A percentile compares a stretch with the other conserved stretches of the same genome.
Conservation (phyloP, 2,888 invertebrate species). For the Lingula anatina region DNA sequence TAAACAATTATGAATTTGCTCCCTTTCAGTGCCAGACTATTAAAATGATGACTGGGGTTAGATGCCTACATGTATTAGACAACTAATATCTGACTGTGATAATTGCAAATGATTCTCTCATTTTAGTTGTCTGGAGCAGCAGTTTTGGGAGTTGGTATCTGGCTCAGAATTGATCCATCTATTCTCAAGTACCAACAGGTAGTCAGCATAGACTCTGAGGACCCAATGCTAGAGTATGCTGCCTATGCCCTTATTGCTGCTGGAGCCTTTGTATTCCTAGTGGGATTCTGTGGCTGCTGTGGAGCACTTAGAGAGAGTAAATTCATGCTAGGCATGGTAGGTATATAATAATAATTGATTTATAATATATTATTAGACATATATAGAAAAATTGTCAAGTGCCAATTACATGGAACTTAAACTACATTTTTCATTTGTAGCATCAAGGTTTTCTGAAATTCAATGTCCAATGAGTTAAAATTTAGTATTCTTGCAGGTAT, state of each 20-base stretch:
- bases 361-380: not conserved
- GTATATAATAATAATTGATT: slow-evolving; percentile 14
- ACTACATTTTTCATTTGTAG: too few species aligned
- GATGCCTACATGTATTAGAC: too few species aligned
- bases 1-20: too few species aligned
- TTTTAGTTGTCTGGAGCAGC: slow-evolving; percentile 56
- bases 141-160: slow-evolving; percentile 56
- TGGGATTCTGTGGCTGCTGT: slow-evolving; percentile 60
- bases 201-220: slow-evolving; percentile 50
- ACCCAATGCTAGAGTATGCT: slow-evolving; percentile 54
- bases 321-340: slow-evolving; percentile 53
- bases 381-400: too few species aligned
- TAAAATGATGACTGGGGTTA: too few species aligned
- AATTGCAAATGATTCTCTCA: too few species aligned
- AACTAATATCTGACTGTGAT: too few species aligned
- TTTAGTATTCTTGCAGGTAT: too few species aligned
- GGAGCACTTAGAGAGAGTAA: slow-evolving; percentile 57
- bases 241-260: slow-evolving; percentile 57
- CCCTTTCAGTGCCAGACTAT: too few species aligned
- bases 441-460: too few species aligned
- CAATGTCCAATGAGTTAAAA: too few species aligned
- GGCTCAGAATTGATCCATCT: slow-evolving; percentile 55
- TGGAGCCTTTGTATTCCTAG: slow-evolving; percentile 56
- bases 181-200: slow-evolving; percentile 55
- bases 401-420: too few species aligned